Base-by-base conservation (phyloP, 2,888 invertebrate genomes). In the Cylloceria caligata region DNA sequence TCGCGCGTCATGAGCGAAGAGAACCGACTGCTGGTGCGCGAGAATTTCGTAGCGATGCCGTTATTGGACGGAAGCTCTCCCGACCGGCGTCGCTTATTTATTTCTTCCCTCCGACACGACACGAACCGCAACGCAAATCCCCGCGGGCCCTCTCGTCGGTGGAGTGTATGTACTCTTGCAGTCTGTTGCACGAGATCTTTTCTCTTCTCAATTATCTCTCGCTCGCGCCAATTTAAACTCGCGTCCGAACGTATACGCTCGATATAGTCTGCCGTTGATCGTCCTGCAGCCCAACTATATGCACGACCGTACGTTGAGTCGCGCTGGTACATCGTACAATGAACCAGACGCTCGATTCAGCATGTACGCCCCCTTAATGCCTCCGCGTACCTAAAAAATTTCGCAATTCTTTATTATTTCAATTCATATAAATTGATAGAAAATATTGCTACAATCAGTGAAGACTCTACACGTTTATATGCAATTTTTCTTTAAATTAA, bases 81-180 rank as follows among this genome's bases (percentile, higher is more conserved):
- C 81, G 73, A 77, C 81, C 81, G 77, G 81, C 81, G 81, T 73
- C 81, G 81, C 81, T 81, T 81, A 81, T 81, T 81, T 81, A 81
- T 77, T 77, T 81, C 77, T 81, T 81, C 81, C 81, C 81, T 73
- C 77, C 81, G 73, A 73, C 71, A 69, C 65, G 65, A 76, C 71
- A 36, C 71, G 65, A 65, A 80, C 64, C 74, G 49, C 69, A 65
- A 80, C 62, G 47, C 68, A 30, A 68, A 13, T 19, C n/a, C 73
- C 30, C 49, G 45, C 27, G 65, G 42, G 13, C 47, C 67, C 27
- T 11, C 60, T 76, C 57, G 21, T 13, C 45, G 30, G 42, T 4
- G 13, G n/a, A 49, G 49, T 52, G 27, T 64, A 42, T 13, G 24
- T 21, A 47, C 55, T 74, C 57, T 34, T 65, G 47, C 52, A 21